These are phyloP conservation scores for Hyaena hyaena DNA, from an alignment of 2,113 vertebrate species.

Conservation along the genomic window DNA sequence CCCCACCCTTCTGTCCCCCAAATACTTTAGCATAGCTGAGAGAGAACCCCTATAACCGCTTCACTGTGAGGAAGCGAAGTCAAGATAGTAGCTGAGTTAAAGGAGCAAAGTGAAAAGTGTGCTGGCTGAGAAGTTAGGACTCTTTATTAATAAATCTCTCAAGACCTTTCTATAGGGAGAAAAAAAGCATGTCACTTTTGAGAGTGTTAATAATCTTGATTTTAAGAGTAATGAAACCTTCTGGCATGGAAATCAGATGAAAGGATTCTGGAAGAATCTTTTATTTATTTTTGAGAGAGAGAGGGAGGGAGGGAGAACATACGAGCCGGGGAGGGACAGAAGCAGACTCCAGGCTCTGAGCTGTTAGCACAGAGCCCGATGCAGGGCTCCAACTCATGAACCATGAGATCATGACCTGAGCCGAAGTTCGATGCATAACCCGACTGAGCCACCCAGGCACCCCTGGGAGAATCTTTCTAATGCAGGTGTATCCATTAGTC, in stretches of 20 bases:
- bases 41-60: no score
- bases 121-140: not conserved
- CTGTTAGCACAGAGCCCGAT: no score
- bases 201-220: not conserved
- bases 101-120: not conserved
- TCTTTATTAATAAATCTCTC: slow-evolving; percentile 14
- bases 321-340: no score
- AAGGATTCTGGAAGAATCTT: not conserved
- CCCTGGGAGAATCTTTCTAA: not conserved
- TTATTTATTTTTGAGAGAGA: no score
- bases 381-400: no score
- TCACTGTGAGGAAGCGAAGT: not conserved
- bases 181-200: not conserved
- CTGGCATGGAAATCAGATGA: not conserved
- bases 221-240: slow-evolving; percentile 12
- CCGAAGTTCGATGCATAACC: no score
- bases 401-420: no score
- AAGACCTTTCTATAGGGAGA: not conserved
- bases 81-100: not conserved
- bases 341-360: no score
- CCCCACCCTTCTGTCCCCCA: not conserved
- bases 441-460: no score
- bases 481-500: not conserved
- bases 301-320: no score
- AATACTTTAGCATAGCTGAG: not conserved